phyloP scores from a whole-genome alignment of 2,797 vertebrate species.

The Parauchenoglanis punctatus region DNA sequence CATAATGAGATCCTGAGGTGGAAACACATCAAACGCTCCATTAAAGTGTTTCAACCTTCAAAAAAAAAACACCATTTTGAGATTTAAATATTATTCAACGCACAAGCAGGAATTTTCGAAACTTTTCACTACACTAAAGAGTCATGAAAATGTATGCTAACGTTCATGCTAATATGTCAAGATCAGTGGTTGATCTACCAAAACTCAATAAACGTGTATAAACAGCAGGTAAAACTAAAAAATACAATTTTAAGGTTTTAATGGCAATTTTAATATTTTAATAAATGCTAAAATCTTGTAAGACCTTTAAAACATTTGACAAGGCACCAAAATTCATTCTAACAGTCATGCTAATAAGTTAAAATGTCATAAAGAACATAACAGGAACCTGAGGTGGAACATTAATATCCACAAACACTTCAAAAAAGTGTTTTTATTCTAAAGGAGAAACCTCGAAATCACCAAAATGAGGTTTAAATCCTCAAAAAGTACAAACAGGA shows the following conservation, averaged over 20 bases:
- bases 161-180: neutral
- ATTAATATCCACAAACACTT: neutral
- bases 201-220: neutral
- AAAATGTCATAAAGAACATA: neutral
- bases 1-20: neutral
- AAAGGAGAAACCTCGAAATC: conserved; percentile 1
- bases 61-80: neutral
- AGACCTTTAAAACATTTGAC: neutral
- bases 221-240: neutral
- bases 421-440: neutral
- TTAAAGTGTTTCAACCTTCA: neutral
- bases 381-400: conserved; percentile 8
- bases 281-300: neutral
- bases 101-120: neutral
- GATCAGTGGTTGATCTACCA: neutral
- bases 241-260: neutral
- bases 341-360: neutral
- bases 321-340: neutral
- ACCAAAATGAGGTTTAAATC: neutral
- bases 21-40: neutral
- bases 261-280: neutral
- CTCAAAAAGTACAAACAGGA: conserved; percentile 41
- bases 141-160: neutral
- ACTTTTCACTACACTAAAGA: neutral
- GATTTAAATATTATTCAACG: neutral